These are phyloP conservation scores for Festucalex cinctus DNA, from an alignment of 2,113 vertebrate species.

Conservation along the genomic window DNA sequence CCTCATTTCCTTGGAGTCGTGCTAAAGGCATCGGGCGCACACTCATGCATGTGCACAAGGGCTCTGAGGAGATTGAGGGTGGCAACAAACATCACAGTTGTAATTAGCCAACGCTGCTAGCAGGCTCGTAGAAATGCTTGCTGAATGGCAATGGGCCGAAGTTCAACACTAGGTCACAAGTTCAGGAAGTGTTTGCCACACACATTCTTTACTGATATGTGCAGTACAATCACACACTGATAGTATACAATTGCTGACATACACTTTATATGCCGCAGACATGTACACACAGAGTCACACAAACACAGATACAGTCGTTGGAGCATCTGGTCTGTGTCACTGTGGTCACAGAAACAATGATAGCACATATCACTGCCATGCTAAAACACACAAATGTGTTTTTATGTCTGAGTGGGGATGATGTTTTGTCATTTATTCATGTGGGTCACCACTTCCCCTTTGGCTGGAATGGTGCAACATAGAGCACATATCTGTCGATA, in stretches of 20 bases:
- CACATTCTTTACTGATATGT: not conserved
- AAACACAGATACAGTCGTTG: not conserved
- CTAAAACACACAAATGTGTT: not conserved
- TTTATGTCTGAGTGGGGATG: not conserved
- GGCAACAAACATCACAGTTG: slow-evolving; percentile 33
- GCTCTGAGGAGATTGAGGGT: slow-evolving; percentile 6
- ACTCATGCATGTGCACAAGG: slow-evolving; percentile 17
- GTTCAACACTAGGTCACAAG: slow-evolving; percentile 49
- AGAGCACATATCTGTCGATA: not conserved
- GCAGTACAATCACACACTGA: slow-evolving; percentile 29
- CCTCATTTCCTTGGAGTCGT: slow-evolving; percentile 31
- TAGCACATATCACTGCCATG: not conserved
- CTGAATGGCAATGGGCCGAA: slow-evolving; percentile 36
- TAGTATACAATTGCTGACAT: not conserved
- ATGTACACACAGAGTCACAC: not conserved
- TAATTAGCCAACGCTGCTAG: slow-evolving; percentile 53
- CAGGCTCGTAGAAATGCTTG: slow-evolving; percentile 17
- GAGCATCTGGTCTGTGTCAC: slow-evolving; percentile 36
- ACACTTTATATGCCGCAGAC: not conserved
- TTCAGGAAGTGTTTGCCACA: slow-evolving; percentile 20
- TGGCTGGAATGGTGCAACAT: not conserved
- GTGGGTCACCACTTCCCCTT: not conserved
- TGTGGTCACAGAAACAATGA: slow-evolving; percentile 21
- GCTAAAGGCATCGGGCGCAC: slow-evolving; percentile 8
- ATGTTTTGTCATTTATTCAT: not conserved